Evolutionary conservation across 2,888 invertebrate species (phyloP), one percentile per base, ranked within the genome.

Genomic region (Ophion ellenae): DNA sequence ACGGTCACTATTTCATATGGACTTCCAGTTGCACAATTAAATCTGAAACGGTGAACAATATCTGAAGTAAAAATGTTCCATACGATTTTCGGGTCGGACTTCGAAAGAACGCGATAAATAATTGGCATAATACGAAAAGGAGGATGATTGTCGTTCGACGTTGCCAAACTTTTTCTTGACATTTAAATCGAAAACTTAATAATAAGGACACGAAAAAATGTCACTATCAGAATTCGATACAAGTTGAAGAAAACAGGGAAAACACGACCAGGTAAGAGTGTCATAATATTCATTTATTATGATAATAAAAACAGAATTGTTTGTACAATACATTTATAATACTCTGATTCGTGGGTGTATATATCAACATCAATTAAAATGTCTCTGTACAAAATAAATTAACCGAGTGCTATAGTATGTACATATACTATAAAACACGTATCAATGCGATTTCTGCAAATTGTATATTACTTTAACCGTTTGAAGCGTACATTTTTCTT

Each of bases 241-340:
- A 40, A 57, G 28, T 66, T 53, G 17, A 36, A 45, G 24, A 28
- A 32, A 11, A n/a, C 32, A 0, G 7, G 2, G 14, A 10, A 24
- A n/a, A 17, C 53, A 17, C 53, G 57, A n/a, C 10, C n/a, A 67
- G 32, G 53, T 40, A 24, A 45, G 67, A 40, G 20, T 66, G 61
- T 53, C 69, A 67, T 84, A 67, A 71, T 67, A 69, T 78, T 63
- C 64, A 59, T 84, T 83, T 80, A 76, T 81, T 64, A 32, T 20
- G 71, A 78, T 82, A 79, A 79, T 53, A 53, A 85, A 85, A 74
- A 85, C 71, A 74, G 59, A 85, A 64, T 57, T 47, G 47, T 84
- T 82, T 80, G 82, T 85, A 81, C 69, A 66, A 78, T 85, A 81
- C 78, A 85, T 74, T 74, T 69, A 75, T 75, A 77, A 77, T 77